Evolutionary conservation across 2,113 vertebrate genomes (phyloP).

Genomic region (Oxyura jamaicensis): DNA sequence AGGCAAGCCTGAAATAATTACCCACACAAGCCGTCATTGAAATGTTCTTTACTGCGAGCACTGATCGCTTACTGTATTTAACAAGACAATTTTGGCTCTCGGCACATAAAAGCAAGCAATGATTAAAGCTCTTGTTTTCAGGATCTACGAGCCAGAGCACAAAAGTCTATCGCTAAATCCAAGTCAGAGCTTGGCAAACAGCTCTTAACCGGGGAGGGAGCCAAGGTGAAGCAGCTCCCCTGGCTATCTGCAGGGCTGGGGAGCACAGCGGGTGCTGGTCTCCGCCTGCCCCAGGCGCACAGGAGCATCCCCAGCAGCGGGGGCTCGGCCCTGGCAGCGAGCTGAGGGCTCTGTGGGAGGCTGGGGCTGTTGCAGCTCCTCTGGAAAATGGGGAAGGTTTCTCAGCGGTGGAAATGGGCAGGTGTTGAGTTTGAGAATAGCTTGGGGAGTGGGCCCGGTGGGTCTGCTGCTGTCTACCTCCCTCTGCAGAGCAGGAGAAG

Average conservation of each 20-base stretch:
- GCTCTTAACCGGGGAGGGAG: background rate
- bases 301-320: fast-evolving
- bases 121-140: conserved; percentile 64
- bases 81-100: conserved; percentile 45
- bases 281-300: fast-evolving
- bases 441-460: too few relatives aligned
- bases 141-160: conserved; percentile 40
- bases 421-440: background rate
- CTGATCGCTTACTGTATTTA: conserved; percentile 59
- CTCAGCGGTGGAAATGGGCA: background rate
- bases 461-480: background rate
- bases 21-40: conserved; percentile 50
- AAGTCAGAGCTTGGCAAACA: conserved; percentile 22
- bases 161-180: conserved; percentile 15
- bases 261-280: background rate
- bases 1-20: conserved; percentile 61
- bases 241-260: background rate
- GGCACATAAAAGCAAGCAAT: background rate
- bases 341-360: background rate
- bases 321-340: background rate
- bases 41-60: background rate
- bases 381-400: background rate
- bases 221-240: background rate
- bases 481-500: background rate
- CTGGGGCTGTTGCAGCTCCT: background rate